Base-by-base conservation (phyloP, 2,888 invertebrate genomes). In the Acronicta aceris region DNA sequence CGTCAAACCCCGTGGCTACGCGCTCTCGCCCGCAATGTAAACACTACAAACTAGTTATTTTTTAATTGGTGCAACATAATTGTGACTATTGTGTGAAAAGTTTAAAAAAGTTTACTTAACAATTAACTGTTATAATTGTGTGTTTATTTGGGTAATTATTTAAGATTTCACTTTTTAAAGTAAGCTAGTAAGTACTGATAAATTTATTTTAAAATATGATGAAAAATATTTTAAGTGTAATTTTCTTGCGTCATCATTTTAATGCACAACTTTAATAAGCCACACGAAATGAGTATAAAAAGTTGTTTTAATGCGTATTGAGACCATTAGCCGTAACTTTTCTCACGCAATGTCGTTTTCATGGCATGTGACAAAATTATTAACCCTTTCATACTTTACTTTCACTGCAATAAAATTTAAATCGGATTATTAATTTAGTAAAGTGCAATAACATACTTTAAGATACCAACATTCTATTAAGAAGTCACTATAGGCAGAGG, bases 221-320 rank as follows among this genome's bases (percentile, higher is more conserved):
- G 13, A 12, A 8, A 4, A 13, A 17, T 51, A 13, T 50, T 51
- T 8, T 5, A 38, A n/a, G 30, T 45, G 9, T 38, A 45, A 55
- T 43, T 49, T 43, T n/a, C 46, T 59, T 59, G 59, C 69, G 74
- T 67, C 67, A 65, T 71, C 53, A 63, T 65, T 58, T 51, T 56
- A 21, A 50, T 58, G 58, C 57, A 61, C 79, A 63, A 81, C 71
- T 78, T 82, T 60, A 69, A 63, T 74, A 78, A 82, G 79, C 80
- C 77, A 75, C 76, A 81, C 76, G 76, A 82, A 84, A 80, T 79
- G 74, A 74, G 81, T 82, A 85, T 83, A 82, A 85, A 84, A 82
- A 83, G 83, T 82, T 79, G 78, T 79, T 86, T 84, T 82, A 84
- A 85, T 87, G 82, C 80, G 81, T 83, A 84, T 78, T 80, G 77